phyloP scores from a whole-genome alignment of 2,888 invertebrate genomes.

The Acrobasis repandana region DNA sequence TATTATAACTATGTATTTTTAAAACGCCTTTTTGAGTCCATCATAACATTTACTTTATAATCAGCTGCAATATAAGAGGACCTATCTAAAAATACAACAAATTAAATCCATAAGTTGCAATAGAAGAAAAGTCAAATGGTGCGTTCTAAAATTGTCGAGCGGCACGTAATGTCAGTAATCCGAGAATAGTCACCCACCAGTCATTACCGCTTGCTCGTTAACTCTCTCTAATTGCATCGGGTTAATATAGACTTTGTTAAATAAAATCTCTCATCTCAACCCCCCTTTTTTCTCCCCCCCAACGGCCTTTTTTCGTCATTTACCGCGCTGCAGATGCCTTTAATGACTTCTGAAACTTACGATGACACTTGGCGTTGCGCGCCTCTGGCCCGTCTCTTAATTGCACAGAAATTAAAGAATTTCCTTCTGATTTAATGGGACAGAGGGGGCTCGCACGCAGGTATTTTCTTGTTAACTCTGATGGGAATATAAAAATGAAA shows the following conservation, averaged over 20 bases:
- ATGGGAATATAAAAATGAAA: background rate
- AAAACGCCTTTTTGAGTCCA: no score
- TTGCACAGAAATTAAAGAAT: constrained; percentile 80
- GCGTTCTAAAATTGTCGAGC: constrained; percentile 15
- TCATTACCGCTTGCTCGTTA: constrained; percentile 81
- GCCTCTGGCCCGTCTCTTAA: constrained; percentile 66
- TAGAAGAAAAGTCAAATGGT: constrained; percentile 15
- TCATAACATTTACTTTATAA: no score
- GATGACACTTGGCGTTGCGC: constrained; percentile 79
- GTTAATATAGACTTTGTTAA: constrained; percentile 84
- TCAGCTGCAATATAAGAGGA: no score
- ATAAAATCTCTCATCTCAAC: constrained; percentile 80
- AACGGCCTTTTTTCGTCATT: constrained; percentile 71
- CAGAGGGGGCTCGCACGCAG: constrained; percentile 40
- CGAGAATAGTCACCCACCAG: constrained; percentile 65
- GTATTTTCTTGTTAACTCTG: constrained; percentile 19
- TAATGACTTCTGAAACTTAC: constrained; percentile 82
- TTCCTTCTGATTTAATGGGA: constrained; percentile 70
- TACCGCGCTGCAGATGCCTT: constrained; percentile 80
- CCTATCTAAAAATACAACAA: no score
- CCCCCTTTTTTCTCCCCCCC: constrained; percentile 41
- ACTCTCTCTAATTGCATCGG: constrained; percentile 81
- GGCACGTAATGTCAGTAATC: constrained; percentile 27
- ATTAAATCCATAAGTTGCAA: constrained; percentile 4
- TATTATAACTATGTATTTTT: no score